Evolutionary conservation across 2,888 invertebrate genomes (phyloP), one percentile per base, ranked within the genome.

Genomic region (Aplocera efformata): DNA sequence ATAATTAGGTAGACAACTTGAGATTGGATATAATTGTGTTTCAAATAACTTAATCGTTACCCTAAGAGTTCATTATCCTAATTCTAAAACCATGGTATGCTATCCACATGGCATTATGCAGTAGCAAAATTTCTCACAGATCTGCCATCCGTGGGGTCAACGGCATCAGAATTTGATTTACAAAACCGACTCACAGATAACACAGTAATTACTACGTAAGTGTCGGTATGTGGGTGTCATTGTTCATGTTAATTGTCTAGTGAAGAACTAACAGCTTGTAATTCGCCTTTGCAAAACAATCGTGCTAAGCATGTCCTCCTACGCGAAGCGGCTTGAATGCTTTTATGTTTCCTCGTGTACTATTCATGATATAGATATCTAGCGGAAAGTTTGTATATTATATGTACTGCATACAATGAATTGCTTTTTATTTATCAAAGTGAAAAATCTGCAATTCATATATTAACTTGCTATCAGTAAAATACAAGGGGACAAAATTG

Each of bases 151-250:
- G 40, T 53, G 40, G 58, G 72, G 64, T 72, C 72, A 65, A 54
- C 48, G 69, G 65, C 71, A 53, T 56, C 37, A 44, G 54, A 48
- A 56, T 63, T 60, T 58, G 56, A 65, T 64, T 60, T 60, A 59
- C 58, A 57, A 58, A 58, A 50, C 56, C 46, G 11, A 9, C 36
- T 20, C 36, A 40, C 32, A 45, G 36, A 28, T 37, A 30, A 21
- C 7, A 24, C 13, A 17, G 6, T 17, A 36, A 26, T 40, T 25
- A 41, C 25, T 23, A 32, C 17, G 34, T 35, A 35, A 38, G 40
- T 26, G 34, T 41, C 50, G 58, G 52, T 46, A 53, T 53, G 79
- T 79, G 69, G 75, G 77, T 68, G 79, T 75, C 72, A 81, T 79
- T 79, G 76, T 75, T 69, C 63, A 56, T 48, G 48, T 50, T 70